Conservation (phyloP, 2,888 invertebrate genomes). For the Lepidocyrtinus sp. region DNA sequence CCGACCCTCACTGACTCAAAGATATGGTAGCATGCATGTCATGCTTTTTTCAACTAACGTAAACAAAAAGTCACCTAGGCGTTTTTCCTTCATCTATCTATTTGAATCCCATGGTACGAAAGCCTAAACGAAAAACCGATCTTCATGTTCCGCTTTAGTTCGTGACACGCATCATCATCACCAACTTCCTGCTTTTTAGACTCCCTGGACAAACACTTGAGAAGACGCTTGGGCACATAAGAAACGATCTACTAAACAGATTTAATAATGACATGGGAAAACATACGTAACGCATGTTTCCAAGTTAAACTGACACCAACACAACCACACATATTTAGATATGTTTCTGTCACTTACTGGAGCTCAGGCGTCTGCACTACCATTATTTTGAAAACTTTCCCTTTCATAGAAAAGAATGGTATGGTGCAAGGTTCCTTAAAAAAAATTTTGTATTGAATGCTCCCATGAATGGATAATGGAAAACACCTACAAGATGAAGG, state of each 20-base stretch:
- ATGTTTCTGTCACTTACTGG: neutral
- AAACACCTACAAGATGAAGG: neutral
- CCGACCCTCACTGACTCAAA: neutral
- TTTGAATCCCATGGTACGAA: neutral
- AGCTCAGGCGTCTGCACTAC: neutral
- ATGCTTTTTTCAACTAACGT: neutral
- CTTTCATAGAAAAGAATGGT: neutral
- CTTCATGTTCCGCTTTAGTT: neutral
- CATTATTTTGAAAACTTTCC: neutral
- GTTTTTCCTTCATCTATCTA: neutral
- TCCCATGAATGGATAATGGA: neutral
- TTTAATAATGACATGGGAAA: neutral
- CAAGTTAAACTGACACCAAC: neutral
- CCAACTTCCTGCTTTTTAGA: neutral
- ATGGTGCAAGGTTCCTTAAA: neutral
- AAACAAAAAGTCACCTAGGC: conserved; percentile 8
- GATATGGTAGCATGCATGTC: neutral
- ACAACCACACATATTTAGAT: neutral
- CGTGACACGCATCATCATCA: conserved; percentile 11
- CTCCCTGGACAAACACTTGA: conserved; percentile 8
- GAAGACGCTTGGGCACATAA: conserved; percentile 3
- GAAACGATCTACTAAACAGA: conserved; percentile 8
- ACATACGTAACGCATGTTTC: neutral
- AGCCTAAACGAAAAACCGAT: neutral
- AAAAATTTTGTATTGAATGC: neutral